phyloP scores from a whole-genome alignment of 2,797 vertebrate genomes.

The Loris lydekkerianus region DNA sequence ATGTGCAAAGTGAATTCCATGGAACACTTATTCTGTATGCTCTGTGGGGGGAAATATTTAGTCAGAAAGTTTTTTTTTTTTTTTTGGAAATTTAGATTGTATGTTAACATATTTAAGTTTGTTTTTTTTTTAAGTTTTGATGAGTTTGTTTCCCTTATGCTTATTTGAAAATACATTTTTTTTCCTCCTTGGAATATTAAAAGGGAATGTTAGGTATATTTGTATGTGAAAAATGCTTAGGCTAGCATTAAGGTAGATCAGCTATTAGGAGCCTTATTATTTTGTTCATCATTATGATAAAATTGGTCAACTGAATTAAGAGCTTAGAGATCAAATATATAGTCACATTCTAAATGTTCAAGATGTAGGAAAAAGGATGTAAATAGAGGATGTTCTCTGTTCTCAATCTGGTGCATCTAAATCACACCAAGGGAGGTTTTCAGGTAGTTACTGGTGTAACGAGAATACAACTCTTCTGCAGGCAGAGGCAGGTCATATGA shows the following conservation, averaged over 20 bases:
- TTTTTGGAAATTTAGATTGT: not conserved
- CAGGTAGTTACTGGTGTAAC: not conserved
- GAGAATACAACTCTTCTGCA: not conserved
- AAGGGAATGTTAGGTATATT: not conserved
- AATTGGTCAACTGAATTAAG: not conserved
- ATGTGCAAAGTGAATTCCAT: constrained; percentile 3
- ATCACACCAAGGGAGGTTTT: not conserved
- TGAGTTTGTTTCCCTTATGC: not conserved
- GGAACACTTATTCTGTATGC: not conserved
- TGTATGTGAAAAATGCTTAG: not conserved
- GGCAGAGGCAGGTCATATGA: not conserved
- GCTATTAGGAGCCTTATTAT: not conserved
- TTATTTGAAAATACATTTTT: not conserved
- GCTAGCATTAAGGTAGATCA: not conserved
- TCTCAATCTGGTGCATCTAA: not conserved
- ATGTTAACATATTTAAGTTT: not conserved
- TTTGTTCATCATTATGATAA: not conserved
- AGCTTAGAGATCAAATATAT: not conserved
- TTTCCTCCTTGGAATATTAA: not conserved
- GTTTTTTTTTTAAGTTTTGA: not conserved
- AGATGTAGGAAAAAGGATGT: not conserved
- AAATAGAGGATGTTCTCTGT: not conserved
- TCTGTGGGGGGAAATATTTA: not conserved
- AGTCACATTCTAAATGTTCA: not conserved
- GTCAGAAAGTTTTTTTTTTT: not conserved